Conservation (phyloP, 2,797 vertebrate species). For the Arctocebus calabarensis region DNA sequence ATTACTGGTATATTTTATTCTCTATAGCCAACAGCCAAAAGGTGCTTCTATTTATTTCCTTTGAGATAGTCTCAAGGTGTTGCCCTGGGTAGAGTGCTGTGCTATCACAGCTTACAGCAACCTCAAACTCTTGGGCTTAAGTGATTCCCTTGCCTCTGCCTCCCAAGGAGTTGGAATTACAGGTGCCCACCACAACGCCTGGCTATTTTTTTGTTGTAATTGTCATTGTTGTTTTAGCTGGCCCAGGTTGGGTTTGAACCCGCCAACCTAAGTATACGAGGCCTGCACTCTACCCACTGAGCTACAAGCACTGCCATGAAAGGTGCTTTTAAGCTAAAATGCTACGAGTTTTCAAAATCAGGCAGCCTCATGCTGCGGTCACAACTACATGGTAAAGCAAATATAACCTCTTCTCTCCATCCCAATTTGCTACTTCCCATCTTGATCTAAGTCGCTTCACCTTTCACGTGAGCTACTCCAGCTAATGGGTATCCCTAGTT, state of each 20-base stretch:
- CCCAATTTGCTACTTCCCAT: neutral
- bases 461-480: neutral
- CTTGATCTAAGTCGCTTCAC: neutral
- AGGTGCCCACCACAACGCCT: no score
- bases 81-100: no score
- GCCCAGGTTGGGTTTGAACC: no score
- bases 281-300: no score
- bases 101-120: no score
- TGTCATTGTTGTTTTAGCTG: no score
- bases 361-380: neutral
- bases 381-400: neutral
- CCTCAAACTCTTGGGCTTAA: no score
- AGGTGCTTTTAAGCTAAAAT: slow-evolving; percentile 51
- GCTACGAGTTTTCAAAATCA: slow-evolving; percentile 6
- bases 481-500: neutral
- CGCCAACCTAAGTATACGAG: no score
- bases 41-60: neutral
- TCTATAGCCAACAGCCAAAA: neutral
- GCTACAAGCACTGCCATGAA: neutral
- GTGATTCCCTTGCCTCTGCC: no score
- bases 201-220: no score
- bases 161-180: no score
- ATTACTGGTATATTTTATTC: slow-evolving; percentile 18
- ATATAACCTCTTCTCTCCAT: neutral
- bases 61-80: no score